Evolutionary conservation across 2,113 vertebrate genomes (phyloP), one percentile per base, ranked within the genome.

Genomic region (Nerophis ophidion): DNA sequence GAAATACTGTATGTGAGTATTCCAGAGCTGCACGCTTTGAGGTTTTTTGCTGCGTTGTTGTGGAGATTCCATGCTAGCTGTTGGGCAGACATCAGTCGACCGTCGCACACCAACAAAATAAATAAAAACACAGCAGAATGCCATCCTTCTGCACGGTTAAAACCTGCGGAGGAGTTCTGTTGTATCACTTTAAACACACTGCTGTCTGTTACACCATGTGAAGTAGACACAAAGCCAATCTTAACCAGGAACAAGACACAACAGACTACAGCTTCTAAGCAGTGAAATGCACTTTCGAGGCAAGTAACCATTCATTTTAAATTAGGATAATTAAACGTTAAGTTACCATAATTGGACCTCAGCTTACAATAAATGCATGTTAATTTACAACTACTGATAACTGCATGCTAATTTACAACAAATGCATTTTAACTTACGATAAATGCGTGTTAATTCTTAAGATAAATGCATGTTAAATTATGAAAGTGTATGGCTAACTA

Each of bases 81-180:
- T 56, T 77, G 74, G 68, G 44, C 3, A 0, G 44, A 74, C 73
- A 84, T 74, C 79, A 81, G 70, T 79, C 75, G 55, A 65, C 45
- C 33, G 49, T 10, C 51, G 52, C 10, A 66, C 54, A 51, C 35
- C 1, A 15, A 16, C 35, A 12, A 34, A n/a, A 60, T 10, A 15
- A 38, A 26, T 40, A 33, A n/a, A 49, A 33, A 60, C 33, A 68
- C 19, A 51, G 33, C 33, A 55, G n/a, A 55, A 40, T 16, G 26
- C 40, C 7, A 38, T 61, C 70, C 53, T 72, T 17, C 61, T 57
- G 59, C 69, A 56, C 64, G 52, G 50, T 55, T 58, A 53, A 75
- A 77, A 80, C 26, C 54, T 57, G 60, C 70, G 74, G 79, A 79
- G 55, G 57, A 71, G 58, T 7, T 36, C 61, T 62, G 70, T 71